A percentile compares a stretch with the other conserved stretches of the same genome.
These are phyloP conservation scores for Thereva unica DNA, from an alignment of 2,888 invertebrate species.

Conservation along the genomic window DNA sequence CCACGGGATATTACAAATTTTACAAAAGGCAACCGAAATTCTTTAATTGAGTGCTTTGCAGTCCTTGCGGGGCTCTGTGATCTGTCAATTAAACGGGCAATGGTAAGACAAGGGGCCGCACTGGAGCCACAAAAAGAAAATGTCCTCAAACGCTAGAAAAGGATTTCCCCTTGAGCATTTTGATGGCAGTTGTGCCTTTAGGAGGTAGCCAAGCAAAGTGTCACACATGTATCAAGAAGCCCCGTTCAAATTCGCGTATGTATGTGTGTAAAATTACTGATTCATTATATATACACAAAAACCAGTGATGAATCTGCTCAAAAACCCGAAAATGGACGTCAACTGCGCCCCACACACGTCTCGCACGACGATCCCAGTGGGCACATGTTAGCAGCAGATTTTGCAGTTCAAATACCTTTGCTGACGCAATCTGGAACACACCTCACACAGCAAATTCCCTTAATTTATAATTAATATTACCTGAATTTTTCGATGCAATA, in stretches of 20 bases:
- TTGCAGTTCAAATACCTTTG: neutral
- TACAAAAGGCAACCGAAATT: too few relatives aligned
- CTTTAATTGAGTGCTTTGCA: too few relatives aligned
- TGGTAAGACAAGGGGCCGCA: too few relatives aligned
- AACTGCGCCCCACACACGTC: conserved; percentile 22
- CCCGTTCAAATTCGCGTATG: neutral
- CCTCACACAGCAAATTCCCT: neutral
- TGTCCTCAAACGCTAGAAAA: too few relatives aligned
- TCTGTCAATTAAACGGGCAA: too few relatives aligned
- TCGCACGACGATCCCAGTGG: conserved; percentile 3
- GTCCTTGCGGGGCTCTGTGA: too few relatives aligned
- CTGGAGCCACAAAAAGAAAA: too few relatives aligned
- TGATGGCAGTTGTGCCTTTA: too few relatives aligned
- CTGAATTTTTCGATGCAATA: conserved; percentile 10
- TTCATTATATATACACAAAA: conserved; percentile 24
- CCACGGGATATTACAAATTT: conserved; percentile 1
- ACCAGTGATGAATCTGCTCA: conserved; percentile 16
- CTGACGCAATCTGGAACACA: neutral
- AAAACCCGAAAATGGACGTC: conserved; percentile 30
- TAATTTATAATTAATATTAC: neutral
- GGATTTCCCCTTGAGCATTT: too few relatives aligned
- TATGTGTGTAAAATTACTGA: conserved; percentile 3
- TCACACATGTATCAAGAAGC: too few relatives aligned
- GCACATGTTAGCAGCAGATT: conserved; percentile 14
- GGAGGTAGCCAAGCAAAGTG: too few relatives aligned